Base-by-base conservation (phyloP, 2,113 vertebrate species). In the Emberiza fucata region DNA sequence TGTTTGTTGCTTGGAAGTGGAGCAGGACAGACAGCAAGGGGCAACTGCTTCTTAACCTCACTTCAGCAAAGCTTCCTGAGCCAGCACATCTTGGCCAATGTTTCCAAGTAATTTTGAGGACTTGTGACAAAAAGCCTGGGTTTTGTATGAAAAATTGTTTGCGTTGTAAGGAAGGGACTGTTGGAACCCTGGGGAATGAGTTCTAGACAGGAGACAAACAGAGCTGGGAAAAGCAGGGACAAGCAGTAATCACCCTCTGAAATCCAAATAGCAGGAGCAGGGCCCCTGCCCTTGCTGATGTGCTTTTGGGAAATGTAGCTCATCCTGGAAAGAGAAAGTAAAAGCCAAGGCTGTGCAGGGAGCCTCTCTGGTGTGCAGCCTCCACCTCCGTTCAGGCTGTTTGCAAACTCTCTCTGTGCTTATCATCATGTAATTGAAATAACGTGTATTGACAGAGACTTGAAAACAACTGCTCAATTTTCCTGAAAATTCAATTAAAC, bases 401-500 rank as follows among this genome's bases (percentile, higher is more conserved):
- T 97, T 96, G 94, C 97, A 97, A 97, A 97, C 97, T 96, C 93
- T 96, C 97, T 35, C 40, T 94, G n/a, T 96, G 97, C 98, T 97
- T 97, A 98, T 98, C 98, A 98, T 98, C 97, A 95, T 98, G 98
- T 98, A 99, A 99, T 99, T 99, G 99, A 99, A 99, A 99, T 99
- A 99, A 99, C 98, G 96, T 61, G 97, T 98, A 99, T 99, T 98
- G 99, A 99, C 99, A 99, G 98, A 98, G 98, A 98, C 98, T 98
- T 98, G 98, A 99, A 99, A 99, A 99, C 98, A 98, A 98, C 98
- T 99, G 98, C 98, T 99, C 98, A 98, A 98, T 99, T 99, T 99
- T 98, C 98, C 98, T 98, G 98, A 98, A 98, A 98, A 99, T 99
- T 99, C 98, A 99, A 99, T 99, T 99, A 99, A 99, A 99, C 98